Evolutionary conservation across 2,797 vertebrate species (phyloP).

Genomic region (Tangara arthus): DNA sequence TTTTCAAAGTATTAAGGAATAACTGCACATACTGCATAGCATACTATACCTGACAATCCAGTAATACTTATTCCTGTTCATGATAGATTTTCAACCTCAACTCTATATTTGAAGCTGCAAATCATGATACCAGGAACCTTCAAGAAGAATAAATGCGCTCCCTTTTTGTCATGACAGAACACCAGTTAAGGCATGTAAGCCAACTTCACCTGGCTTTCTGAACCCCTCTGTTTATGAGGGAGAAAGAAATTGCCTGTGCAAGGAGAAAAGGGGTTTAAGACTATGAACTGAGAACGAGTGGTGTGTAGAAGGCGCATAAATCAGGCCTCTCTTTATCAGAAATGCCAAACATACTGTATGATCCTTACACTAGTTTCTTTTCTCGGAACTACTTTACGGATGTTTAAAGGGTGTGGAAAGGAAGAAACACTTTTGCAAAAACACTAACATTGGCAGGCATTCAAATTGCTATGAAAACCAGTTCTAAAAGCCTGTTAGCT

Average conservation of each 20-base stretch:
- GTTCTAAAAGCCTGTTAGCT: background rate
- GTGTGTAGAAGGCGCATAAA: slow-evolving; percentile 40
- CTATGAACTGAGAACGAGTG: slow-evolving; percentile 3
- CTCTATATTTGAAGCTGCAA: background rate
- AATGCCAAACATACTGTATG: background rate
- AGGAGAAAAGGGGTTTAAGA: background rate
- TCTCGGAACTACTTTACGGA: slow-evolving; percentile 16
- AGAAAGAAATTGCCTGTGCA: background rate
- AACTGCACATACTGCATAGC: background rate
- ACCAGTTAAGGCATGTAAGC: background rate
- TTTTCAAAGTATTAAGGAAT: slow-evolving; percentile 36
- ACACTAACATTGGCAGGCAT: slow-evolving; percentile 34
- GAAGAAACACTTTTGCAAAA: slow-evolving; percentile 9
- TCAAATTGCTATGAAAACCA: background rate
- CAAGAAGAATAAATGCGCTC: background rate
- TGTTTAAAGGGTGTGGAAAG: slow-evolving; percentile 47
- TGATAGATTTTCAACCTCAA: slow-evolving; percentile 5
- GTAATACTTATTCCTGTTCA: background rate
- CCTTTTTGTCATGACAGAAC: background rate
- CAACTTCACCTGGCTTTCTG: background rate
- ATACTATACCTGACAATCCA: background rate
- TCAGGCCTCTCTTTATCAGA: slow-evolving; percentile 49
- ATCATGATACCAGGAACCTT: background rate
- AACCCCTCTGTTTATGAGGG: background rate
- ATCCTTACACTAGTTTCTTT: slow-evolving; percentile 30